Evolutionary conservation across 2,888 invertebrate species (phyloP), one percentile per base, ranked within the genome.

Genomic region (Lutraria lutraria): DNA sequence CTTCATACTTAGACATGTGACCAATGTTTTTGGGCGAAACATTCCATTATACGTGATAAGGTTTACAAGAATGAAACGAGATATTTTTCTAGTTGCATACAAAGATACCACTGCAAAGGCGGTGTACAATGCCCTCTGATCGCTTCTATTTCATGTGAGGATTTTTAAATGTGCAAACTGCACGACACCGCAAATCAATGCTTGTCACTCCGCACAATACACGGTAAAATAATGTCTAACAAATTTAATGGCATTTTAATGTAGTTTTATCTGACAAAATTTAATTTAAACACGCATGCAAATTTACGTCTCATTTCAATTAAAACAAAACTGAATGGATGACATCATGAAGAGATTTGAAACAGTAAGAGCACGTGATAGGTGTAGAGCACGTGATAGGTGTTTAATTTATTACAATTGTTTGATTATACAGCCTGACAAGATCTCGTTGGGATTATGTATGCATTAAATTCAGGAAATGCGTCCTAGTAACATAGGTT

Each of bases 161-260:
- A 68, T 68, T 25, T 68, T 68, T 25, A 68, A 56, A 25, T 68
- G 34, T 31, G 76, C 76, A 76, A 13, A 31, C 0, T 76, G 34
- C 76, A 76, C 76, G 34, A 16, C 16, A 76, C 76, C 29, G 21
- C 76, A 31, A 19, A 31, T 76, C 76, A 76, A 76, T 76, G 76
- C 29, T 34, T 76, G 76, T 76, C 76, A 76, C 25, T 76, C 13
- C 34, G 34, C 15, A 31, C 76, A 76, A 31, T 76, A 34, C 34
- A 34, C 15, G 76, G 0, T 34, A 19, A 31, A 76, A 76, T 76
- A 34, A 76, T 76, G 76, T 76, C 76, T 34, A 16, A 16, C 34
- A 31, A 25, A 31, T 76, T 72, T 76, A 76, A 76, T 76, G 34
- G 34, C 76, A 0, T 76, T 76, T 76, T 76, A 76, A 76, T 76